These are phyloP conservation scores for Drosophila helvetica DNA, from an alignment of 2,888 invertebrate species.

Conservation along the genomic window DNA sequence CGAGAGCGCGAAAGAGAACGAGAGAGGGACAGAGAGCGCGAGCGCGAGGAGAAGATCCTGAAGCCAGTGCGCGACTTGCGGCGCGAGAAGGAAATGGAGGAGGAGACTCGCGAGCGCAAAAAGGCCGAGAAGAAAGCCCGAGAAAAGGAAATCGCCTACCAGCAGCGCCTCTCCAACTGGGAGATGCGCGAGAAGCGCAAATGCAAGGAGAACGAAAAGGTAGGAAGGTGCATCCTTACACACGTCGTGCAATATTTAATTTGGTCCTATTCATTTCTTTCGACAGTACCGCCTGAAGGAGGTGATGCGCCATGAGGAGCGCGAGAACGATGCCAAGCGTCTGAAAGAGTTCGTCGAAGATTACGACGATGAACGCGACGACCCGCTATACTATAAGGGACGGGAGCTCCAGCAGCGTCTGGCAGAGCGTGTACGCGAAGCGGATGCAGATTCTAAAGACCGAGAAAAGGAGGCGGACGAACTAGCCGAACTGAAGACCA, in stretches of 20 bases:
- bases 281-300: constrained; percentile 90
- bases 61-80: constrained; percentile 87
- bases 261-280: neutral
- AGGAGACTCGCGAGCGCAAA: constrained; percentile 95
- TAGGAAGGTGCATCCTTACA: constrained; percentile 30
- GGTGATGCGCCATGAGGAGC: constrained; percentile 92
- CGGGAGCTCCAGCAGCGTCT: constrained; percentile 95
- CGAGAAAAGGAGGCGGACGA: constrained; percentile 94
- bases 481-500: constrained; percentile 91
- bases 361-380: constrained; percentile 99
- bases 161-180: constrained; percentile 92
- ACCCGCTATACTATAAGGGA: constrained; percentile 95
- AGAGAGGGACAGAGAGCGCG: constrained; percentile 55
- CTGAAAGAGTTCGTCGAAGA: constrained; percentile 99
- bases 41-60: constrained; percentile 84
- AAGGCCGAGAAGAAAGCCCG: constrained; percentile 94
- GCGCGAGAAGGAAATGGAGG: constrained; percentile 93
- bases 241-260: neutral
- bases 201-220: constrained; percentile 93
- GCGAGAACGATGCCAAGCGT: constrained; percentile 95
- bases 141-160: constrained; percentile 98
- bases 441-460: constrained; percentile 95
- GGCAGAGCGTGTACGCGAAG: constrained; percentile 96
- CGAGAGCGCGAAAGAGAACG: constrained; percentile 58
- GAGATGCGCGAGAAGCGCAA: constrained; percentile 95